Percentiles rank a stretch among this genome's conserved stretches.
Evolutionary conservation across 1,140 invertebrate species (phyloP).

Genomic region (Philopotamus ludificatus): DNA sequence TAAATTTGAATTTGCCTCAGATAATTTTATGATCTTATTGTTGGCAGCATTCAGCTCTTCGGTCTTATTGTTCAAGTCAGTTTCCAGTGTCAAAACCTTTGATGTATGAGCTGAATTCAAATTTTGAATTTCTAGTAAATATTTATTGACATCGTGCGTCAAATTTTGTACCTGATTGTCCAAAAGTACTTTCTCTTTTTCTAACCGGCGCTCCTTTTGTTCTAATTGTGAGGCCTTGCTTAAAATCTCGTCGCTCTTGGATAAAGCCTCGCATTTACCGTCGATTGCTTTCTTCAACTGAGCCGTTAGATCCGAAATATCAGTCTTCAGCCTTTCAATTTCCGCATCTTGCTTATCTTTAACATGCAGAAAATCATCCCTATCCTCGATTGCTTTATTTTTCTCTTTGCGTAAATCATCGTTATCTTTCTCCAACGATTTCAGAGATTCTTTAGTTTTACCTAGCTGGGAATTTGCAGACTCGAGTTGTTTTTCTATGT

Average conservation of each 20-base stretch:
- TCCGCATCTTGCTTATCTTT: constrained; percentile 68
- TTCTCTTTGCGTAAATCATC: constrained; percentile 59
- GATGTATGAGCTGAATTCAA: constrained; percentile 72
- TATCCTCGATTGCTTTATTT: constrained; percentile 67
- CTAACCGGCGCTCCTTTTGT: constrained; percentile 77
- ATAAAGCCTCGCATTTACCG: constrained; percentile 80
- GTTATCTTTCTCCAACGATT: constrained; percentile 58
- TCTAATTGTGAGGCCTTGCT: constrained; percentile 75
- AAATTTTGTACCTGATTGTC: constrained; percentile 74
- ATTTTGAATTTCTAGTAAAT: constrained; percentile 73
- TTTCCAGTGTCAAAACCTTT: constrained; percentile 70
- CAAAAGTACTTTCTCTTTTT: constrained; percentile 74
- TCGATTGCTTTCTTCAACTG: constrained; percentile 69
- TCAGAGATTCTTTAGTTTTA: constrained; percentile 19
- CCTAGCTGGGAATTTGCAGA: not conserved
- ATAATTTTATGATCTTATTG: constrained; percentile 60
- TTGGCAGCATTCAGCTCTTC: constrained; percentile 73
- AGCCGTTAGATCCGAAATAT: constrained; percentile 61
- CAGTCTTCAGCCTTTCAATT: constrained; percentile 66
- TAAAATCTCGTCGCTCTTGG: constrained; percentile 77
- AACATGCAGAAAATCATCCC: constrained; percentile 67
- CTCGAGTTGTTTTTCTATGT: constrained; percentile 3
- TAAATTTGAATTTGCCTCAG: constrained; percentile 64
- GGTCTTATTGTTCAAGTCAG: constrained; percentile 71
- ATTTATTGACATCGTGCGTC: constrained; percentile 72